phyloP scores from a whole-genome alignment of 2,888 invertebrate species.

The Didymodactylos carnosus region DNA sequence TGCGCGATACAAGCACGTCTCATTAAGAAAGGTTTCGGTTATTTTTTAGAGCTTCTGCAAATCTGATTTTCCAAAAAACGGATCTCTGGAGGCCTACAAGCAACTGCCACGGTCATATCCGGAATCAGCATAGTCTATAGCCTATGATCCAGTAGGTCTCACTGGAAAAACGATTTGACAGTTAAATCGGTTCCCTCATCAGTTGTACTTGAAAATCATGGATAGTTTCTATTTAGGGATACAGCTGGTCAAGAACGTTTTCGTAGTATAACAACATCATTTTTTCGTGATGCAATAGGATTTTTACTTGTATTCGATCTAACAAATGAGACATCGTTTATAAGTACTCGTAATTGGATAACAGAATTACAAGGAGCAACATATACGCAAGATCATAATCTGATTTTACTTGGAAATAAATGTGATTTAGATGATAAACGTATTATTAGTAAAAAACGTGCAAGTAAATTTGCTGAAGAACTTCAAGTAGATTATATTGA shows the following conservation, averaged over 20 bases:
- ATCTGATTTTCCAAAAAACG: no score
- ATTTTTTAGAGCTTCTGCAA: no score
- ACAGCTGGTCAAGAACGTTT: conserved; percentile 11
- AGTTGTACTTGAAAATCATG: no score
- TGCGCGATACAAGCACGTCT: no score
- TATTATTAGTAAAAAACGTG: conserved; percentile 38
- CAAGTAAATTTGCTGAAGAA: conserved; percentile 58
- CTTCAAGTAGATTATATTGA: conserved; percentile 68
- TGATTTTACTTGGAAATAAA: conserved; percentile 10
- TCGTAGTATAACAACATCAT: conserved; percentile 22
- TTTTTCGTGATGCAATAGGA: conserved; percentile 28
- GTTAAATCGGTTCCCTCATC: no score
- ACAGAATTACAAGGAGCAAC: conserved; percentile 4
- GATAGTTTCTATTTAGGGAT: no score
- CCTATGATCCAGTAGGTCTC: no score
- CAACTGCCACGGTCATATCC: no score
- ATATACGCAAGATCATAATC: conserved; percentile 9
- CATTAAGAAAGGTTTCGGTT: no score
- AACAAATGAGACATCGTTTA: conserved; percentile 10
- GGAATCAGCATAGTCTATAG: no score
- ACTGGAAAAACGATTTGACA: no score
- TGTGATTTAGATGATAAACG: conserved; percentile 52
- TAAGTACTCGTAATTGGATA: conserved; percentile 13
- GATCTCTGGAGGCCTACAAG: no score
- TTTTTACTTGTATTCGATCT: conserved; percentile 12